Conservation (phyloP, 2,888 invertebrate species). For the Eristalinus aeneus region DNA sequence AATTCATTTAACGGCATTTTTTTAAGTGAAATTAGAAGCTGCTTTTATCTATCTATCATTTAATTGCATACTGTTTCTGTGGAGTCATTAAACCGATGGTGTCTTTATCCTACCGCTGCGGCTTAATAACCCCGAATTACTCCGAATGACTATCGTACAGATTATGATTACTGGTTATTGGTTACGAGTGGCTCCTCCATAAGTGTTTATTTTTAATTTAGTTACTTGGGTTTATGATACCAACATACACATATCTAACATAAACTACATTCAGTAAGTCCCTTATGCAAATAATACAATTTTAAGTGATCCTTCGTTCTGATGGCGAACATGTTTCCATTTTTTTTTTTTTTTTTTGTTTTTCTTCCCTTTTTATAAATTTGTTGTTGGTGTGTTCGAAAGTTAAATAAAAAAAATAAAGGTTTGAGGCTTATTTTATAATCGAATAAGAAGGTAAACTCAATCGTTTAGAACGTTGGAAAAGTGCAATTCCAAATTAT, state of each 20-base stretch:
- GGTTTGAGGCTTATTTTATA: not conserved
- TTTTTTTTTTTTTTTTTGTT: not conserved
- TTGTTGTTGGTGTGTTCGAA: conserved; percentile 27
- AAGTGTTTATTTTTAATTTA: conserved; percentile 1
- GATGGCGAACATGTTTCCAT: not conserved
- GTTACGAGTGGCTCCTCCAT: not conserved
- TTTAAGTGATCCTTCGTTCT: conserved; percentile 23
- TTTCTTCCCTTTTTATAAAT: conserved; percentile 14
- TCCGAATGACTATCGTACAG: not conserved
- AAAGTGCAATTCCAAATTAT: no score
- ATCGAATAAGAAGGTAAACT: not conserved
- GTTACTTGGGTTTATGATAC: conserved; percentile 22
- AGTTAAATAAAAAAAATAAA: conserved; percentile 13
- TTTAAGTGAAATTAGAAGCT: not conserved
- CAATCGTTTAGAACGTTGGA: not conserved
- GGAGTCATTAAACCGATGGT: not conserved
- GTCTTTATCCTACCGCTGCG: not conserved
- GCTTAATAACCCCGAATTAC: not conserved
- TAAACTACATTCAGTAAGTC: conserved; percentile 43
- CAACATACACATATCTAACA: conserved; percentile 55
- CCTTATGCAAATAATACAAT: not conserved
- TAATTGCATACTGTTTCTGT: not conserved
- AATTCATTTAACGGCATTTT: not conserved
- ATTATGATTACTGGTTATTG: conserved; percentile 4
- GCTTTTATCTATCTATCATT: conserved; percentile 2